Conservation (phyloP, 2,797 vertebrate genomes). For the Rhinoraja longicauda region DNA sequence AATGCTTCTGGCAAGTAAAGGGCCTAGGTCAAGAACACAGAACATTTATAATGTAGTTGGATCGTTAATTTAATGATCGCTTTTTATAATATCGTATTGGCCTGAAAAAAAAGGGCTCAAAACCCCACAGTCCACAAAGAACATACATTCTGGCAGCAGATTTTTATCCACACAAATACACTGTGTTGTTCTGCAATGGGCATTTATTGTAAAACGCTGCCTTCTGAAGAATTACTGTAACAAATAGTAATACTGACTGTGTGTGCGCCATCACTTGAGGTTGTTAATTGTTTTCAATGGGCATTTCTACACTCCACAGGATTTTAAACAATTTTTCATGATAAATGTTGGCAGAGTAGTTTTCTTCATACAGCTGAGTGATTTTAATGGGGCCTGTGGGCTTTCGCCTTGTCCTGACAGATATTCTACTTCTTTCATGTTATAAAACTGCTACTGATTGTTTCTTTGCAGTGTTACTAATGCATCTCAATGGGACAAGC, state of each 20-base stretch:
- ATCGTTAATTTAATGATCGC: background rate
- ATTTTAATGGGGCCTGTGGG: background rate
- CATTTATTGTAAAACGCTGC: background rate
- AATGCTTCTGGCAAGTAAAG: background rate
- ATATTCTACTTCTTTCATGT: background rate
- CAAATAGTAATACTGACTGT: background rate
- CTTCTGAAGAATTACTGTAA: background rate
- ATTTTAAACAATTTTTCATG: background rate
- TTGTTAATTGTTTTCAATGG: constrained; percentile 4
- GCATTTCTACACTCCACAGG: background rate
- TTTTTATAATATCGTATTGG: background rate
- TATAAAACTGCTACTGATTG: background rate
- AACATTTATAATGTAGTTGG: background rate
- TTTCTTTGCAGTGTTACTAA: background rate
- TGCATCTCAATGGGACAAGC: background rate
- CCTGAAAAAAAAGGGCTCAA: background rate
- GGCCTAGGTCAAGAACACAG: background rate
- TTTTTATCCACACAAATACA: background rate
- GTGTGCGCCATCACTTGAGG: background rate
- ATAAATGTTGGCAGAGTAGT: background rate
- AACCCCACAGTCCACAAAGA: background rate
- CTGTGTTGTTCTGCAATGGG: background rate
- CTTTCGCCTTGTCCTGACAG: background rate
- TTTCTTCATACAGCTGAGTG: background rate
- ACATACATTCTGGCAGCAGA: background rate